A percentile compares a stretch with the other conserved stretches of the same genome.
These are phyloP conservation scores for Drosophila miranda DNA, from an alignment of 1,140 invertebrate species.

Conservation along the genomic window DNA sequence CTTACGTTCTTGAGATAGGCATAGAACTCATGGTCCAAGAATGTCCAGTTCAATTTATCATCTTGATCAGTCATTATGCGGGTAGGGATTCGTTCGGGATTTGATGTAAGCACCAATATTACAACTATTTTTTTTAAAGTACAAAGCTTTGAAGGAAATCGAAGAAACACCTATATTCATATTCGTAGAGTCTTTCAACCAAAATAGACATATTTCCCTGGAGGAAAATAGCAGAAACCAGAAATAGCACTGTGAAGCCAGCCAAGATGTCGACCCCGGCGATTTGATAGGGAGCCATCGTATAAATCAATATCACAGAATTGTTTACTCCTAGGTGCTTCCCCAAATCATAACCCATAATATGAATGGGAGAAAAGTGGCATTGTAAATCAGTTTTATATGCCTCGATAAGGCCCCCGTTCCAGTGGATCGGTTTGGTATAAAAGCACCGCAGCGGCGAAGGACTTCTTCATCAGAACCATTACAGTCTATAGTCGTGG, in stretches of 20 bases:
- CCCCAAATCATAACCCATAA: constrained; percentile 8
- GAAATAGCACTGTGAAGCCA: neutral
- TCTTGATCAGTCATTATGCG: no score
- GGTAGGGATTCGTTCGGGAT: no score
- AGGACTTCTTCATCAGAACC: constrained; percentile 4
- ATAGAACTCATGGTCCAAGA: no score
- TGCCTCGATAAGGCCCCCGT: constrained; percentile 17
- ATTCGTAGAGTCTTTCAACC: no score
- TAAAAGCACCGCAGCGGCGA: constrained; percentile 24
- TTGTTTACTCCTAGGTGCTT: constrained; percentile 19
- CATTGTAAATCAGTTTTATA: constrained; percentile 16
- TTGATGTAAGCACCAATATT: no score
- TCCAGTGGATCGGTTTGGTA: constrained; percentile 3
- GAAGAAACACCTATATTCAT: no score
- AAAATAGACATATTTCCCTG: no score
- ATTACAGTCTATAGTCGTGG: constrained; percentile 32
- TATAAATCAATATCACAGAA: constrained; percentile 6
- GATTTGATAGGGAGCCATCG: neutral
- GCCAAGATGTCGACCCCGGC: constrained; percentile 7
- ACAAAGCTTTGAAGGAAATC: no score
- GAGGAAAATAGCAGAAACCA: no score
- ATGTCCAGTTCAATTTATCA: no score
- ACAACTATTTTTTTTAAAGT: no score
- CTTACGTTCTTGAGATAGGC: no score
- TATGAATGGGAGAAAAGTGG: neutral